These are phyloP conservation scores for Setipinna tenuifilis DNA, from an alignment of 2,797 vertebrate genomes.

Conservation along the genomic window DNA sequence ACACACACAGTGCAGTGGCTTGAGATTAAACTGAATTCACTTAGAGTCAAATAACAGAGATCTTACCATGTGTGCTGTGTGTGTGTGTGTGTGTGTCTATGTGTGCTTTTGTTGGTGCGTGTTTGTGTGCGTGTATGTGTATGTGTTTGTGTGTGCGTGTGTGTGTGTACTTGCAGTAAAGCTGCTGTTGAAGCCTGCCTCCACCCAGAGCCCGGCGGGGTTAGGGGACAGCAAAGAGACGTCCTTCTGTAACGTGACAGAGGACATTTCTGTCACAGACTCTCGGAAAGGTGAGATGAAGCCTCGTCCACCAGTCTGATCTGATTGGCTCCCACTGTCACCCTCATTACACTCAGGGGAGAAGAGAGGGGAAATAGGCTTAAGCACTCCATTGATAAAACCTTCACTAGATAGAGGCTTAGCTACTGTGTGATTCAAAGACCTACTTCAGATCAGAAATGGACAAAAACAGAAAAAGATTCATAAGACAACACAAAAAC, in stretches of 20 bases:
- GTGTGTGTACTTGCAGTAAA: constrained; percentile 65
- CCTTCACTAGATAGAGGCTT: background rate
- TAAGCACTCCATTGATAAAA: background rate
- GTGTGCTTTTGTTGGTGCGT: background rate
- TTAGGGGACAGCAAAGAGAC: constrained; percentile 79
- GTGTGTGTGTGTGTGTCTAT: too few relatives aligned
- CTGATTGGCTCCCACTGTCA: background rate
- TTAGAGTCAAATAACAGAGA: too few relatives aligned
- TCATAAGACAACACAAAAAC: background rate
- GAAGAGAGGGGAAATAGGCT: too few relatives aligned
- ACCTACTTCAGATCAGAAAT: too few relatives aligned
- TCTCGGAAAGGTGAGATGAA: constrained; percentile 78
- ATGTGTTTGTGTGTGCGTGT: background rate
- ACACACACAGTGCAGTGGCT: too few relatives aligned
- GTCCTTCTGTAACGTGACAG: constrained; percentile 80
- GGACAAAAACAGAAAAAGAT: background rate
- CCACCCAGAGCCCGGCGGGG: constrained; percentile 73
- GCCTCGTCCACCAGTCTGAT: background rate
- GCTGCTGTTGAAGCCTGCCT: constrained; percentile 74
- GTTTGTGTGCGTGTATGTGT: background rate
- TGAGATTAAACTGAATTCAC: too few relatives aligned
- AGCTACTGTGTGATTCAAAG: too few relatives aligned
- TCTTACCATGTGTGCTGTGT: too few relatives aligned
- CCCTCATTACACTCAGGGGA: background rate
- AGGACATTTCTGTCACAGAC: constrained; percentile 73